Evolutionary conservation across 2,888 invertebrate species (phyloP).

Genomic region (Lycophotia porphyrea): DNA sequence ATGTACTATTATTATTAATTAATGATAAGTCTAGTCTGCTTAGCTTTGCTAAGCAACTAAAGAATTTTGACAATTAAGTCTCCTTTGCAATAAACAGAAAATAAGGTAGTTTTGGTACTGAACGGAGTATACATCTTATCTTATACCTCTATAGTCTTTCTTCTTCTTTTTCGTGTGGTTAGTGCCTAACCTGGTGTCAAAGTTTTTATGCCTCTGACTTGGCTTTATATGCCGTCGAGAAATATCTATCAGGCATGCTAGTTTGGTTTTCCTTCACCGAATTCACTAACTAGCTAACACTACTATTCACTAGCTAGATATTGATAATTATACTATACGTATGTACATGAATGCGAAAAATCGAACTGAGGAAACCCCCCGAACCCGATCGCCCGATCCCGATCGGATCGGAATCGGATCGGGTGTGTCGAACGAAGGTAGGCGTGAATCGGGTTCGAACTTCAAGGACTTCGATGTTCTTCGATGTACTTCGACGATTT

Average conservation of each 20-base stretch:
- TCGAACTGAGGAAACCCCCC: too few species aligned
- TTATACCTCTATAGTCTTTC: too few species aligned
- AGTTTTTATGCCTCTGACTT: background rate
- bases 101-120: background rate
- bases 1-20: background rate
- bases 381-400: too few species aligned
- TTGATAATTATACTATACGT: background rate
- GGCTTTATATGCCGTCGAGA: background rate
- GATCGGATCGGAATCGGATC: too few species aligned
- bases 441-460: too few species aligned
- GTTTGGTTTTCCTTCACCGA: background rate
- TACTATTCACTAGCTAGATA: too few species aligned
- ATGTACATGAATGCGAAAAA: background rate
- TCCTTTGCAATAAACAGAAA: background rate
- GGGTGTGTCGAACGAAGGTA: too few species aligned
- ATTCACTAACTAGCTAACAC: too few species aligned
- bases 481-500: background rate
- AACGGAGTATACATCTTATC: background rate
- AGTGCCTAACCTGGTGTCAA: background rate
- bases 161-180: background rate
- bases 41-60: background rate
- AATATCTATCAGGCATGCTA: background rate
- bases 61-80: background rate
- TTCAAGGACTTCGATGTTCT: too few species aligned
- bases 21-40: background rate